Percentiles rank a stretch among this genome's conserved stretches.
phyloP scores from a whole-genome alignment of 2,113 vertebrate species.

The Calonectris borealis region DNA sequence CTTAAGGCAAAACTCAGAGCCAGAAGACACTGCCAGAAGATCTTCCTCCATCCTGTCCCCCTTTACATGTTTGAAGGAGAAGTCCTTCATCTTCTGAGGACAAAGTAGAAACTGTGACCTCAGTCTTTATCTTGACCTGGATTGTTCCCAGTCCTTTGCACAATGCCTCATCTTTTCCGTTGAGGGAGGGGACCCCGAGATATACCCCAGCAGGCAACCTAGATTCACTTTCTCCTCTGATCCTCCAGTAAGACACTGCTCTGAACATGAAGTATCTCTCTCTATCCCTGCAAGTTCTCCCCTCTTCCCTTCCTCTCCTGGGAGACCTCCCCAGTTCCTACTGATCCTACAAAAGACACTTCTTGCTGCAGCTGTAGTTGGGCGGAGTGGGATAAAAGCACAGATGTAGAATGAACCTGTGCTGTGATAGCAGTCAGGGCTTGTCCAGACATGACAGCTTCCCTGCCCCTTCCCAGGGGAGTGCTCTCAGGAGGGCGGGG shows the following conservation, averaged over 20 bases:
- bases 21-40: neutral
- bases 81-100: neutral
- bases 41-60: neutral
- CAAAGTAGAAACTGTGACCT: neutral
- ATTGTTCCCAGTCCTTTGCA: neutral
- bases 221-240: neutral
- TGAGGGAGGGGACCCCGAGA: neutral
- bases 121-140: neutral
- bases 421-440: constrained; percentile 28
- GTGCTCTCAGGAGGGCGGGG: constrained; percentile 47
- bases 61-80: neutral
- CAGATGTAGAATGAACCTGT: constrained; percentile 28
- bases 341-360: neutral
- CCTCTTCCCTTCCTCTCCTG: neutral
- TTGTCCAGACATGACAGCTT: constrained; percentile 55
- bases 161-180: neutral
- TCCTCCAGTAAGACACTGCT: neutral
- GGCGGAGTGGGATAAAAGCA: constrained; percentile 38
- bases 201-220: neutral
- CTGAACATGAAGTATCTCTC: neutral
- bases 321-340: neutral
- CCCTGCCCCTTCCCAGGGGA: constrained; percentile 57
- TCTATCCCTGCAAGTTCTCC: neutral
- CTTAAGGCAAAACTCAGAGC: neutral
- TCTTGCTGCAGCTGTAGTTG: neutral